Evolutionary conservation across 1,140 invertebrate species (phyloP), one percentile per base, ranked within the genome.

Genomic region (Camponotus pennsylvanicus): DNA sequence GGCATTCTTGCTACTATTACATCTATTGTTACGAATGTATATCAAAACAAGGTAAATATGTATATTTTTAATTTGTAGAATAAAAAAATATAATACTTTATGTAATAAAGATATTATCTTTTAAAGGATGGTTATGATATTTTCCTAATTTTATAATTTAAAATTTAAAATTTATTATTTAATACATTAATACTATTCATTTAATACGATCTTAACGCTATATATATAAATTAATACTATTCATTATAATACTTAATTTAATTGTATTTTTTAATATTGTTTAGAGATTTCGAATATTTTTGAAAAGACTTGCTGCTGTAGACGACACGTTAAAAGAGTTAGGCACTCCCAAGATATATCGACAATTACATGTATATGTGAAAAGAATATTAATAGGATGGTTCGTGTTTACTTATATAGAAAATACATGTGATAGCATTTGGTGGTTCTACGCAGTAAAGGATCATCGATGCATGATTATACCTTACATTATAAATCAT

Each of bases 271-370:
- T 34, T 15, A 32, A 45, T 27, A 27, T 21, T 40, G 0, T 55
- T 27, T 15, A 85, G 45, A 77, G 27, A 66, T 85, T 77, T 49
- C 21, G 15, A 21, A 42, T 11, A 42, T 66, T 70, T 13, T 21
- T 85, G 27, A 66, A 77, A 21, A 85, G 18, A n/a, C 34, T 85
- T 55, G 45, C 18, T 49, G 13, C 15, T n/a, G 59, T 77, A 4
- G 71, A 85, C 21, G 34, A 77, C 21, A 85, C 71, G 3, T 32
- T 85, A 7, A 42, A 52, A 77, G 15, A 66, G 0, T 7, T 85
- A 49, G 71, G 73, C 4, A 84, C 42, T n/a, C 27, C 21, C 21
- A 63, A 45, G 4, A 21, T 42, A 1, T 76, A 84, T 49, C 27
- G 8, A 15, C 75, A 84, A 9, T 6, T 64, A 2, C 18, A 61